Percentiles rank a stretch among this genome's conserved stretches.
Conservation (phyloP, 64 coral and sea anemone species). For the Pachyseris speciosa region DNA sequence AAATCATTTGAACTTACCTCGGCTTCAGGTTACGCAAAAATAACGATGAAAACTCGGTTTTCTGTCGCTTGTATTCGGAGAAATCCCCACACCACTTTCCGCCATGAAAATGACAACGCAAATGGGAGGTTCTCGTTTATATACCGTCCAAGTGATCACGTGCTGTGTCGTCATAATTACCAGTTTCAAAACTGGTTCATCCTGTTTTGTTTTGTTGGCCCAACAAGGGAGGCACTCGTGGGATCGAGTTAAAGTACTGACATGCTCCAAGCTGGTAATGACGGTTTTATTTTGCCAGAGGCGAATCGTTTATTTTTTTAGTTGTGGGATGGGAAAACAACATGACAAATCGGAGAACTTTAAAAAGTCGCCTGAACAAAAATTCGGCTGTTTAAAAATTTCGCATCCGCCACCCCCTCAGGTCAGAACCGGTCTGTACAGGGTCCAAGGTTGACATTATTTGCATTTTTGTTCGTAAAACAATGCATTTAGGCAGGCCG, state of each 20-base stretch:
- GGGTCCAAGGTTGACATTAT: no score
- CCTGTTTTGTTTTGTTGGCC: neutral
- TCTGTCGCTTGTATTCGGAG: neutral
- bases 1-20: neutral
- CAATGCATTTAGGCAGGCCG: no score
- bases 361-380: no score
- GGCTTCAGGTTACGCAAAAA: neutral
- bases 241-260: neutral
- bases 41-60: neutral
- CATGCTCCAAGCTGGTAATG: no score
- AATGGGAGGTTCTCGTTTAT: neutral
- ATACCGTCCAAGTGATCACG: neutral
- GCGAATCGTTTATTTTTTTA: no score
- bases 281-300: no score
- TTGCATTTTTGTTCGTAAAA: no score
- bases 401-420: no score
- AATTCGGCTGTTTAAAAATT: no score
- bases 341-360: no score
- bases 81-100: neutral
- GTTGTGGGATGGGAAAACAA: no score
- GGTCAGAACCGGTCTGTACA: no score
- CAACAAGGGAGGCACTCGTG: neutral
- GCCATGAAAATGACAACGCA: neutral
- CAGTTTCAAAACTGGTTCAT: neutral
- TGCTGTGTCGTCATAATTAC: neutral